Evolutionary conservation across 2,113 vertebrate species (phyloP), one percentile per base, ranked within the genome.

Genomic region (Laterallus jamaicensis): DNA sequence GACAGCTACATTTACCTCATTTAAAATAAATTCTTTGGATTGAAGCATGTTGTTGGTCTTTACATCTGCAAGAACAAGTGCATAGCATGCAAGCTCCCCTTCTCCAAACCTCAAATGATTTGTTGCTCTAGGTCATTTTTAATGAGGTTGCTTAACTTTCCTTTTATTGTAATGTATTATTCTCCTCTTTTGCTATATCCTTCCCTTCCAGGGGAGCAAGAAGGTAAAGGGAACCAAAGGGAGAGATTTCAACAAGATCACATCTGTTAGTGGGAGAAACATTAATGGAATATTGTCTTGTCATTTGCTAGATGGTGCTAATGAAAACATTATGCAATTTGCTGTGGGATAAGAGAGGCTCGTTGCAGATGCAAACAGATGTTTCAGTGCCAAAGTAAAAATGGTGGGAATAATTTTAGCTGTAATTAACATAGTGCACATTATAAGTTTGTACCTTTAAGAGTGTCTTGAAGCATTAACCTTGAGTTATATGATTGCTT

Each of bases 401-500:
- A 87, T 66, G 40, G 82, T 93, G 92, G 95, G 89, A 96, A 94
- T 97, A 93, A 97, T 98, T 98, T 97, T 94, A 97, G 93, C 86
- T 97, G 82, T 97, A 97, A 98, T 97, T 97, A 98, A 95, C 25
- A 6, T 28, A 95, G 52, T 67, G 95, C 81, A 96, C 89, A 85
- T 90, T 97, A 74, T 18, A 93, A 94, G 94, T 96, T 94, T 96
- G 69, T 96, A 92, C 82, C 63, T 97, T 96, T 92, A 96, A 94
- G 93, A 91, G 62, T 76, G 84, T 76, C 90, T 97, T 81, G 70
- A 88, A 96, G 71, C 70, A 94, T 79, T 95, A 96, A 94, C 95
- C 94, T 98, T 97, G 96, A 95, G 93, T 95, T 92, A 89, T 76
- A 78, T 42, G 62, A 76, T 84, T 91, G 78, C 63, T 95, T 68